Evolutionary conservation across 2,888 invertebrate species (phyloP), one percentile per base, ranked within the genome.

Genomic region (Euproctis similis): DNA sequence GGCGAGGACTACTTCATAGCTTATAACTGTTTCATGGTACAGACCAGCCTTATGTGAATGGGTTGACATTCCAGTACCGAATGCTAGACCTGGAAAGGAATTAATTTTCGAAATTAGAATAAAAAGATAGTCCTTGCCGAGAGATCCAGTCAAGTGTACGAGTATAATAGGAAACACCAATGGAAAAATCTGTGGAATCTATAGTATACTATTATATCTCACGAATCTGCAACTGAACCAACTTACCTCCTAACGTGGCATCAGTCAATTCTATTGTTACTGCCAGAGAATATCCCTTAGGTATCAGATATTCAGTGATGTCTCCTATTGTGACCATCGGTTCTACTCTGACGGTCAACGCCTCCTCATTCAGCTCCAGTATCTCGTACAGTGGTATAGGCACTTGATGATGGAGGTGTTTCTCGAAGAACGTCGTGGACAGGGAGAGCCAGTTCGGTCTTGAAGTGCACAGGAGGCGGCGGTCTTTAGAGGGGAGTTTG

Each of bases 61-160:
- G 0, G 90, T 90, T 1, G 90, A 90, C 90, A 91, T 91, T n/a
- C 90, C 90, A 0, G 88, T 88, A 8, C 89, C 90, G 58, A 91
- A 80, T 0, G 90, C 90, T 11, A 90, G 68, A 22, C 90, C 84
- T 85, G 59, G 36, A 2, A 6, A 23, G 26, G 12, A 2, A 22
- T 12, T 22, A 19, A 6, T 19, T 19, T n/a, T n/a, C n/a, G n/a
- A n/a, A n/a, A n/a, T 5, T 16, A 16, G 4, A 16, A 16, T 5
- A 5, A 7, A 16, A 16, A 16, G 4, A 7, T 7, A 7, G 16
- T 16, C 16, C 16, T 4, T 16, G 4, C 16, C 16, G 16, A 7
- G 4, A 5, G n/a, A n/a, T n/a, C n/a, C n/a, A n/a, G n/a, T n/a
- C n/a, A n/a, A n/a, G n/a, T n/a, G n/a, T n/a, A n/a, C n/a, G n/a